Conservation (phyloP, 2,113 vertebrate species). For the Macroglossus sobrinus region DNA sequence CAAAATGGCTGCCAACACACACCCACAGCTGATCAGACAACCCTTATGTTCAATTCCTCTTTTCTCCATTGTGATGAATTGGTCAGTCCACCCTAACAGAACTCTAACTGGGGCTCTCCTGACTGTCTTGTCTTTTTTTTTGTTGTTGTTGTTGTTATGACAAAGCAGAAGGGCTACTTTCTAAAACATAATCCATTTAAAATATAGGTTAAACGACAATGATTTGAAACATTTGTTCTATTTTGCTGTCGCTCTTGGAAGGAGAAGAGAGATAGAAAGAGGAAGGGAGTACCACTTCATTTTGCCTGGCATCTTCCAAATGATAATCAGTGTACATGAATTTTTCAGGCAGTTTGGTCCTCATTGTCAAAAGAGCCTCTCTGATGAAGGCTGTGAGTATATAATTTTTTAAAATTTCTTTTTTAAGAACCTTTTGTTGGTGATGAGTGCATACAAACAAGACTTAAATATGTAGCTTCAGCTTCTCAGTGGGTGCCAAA, state of each 20-base stretch:
- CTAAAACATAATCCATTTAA: neutral
- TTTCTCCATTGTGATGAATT: neutral
- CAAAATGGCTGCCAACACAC: neutral
- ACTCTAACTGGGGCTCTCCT: neutral
- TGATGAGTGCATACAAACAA: neutral
- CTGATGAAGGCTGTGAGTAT: neutral
- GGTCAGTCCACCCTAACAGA: neutral
- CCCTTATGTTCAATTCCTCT: slow-evolving; percentile 65
- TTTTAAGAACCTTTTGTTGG: slow-evolving; percentile 24
- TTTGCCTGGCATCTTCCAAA: neutral
- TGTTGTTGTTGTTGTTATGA: slow-evolving; percentile 21
- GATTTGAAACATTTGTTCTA: neutral
- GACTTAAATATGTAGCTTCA: neutral
- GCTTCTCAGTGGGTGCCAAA: slow-evolving; percentile 30
- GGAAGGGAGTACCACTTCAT: neutral
- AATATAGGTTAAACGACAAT: neutral
- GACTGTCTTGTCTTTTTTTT: neutral
- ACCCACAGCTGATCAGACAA: slow-evolving; percentile 51
- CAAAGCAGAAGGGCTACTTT: neutral
- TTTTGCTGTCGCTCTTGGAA: slow-evolving; percentile 24
- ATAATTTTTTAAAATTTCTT: neutral
- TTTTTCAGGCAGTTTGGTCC: neutral
- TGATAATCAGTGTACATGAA: neutral
- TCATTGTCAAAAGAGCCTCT: neutral
- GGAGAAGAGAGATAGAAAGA: no score